Base-by-base conservation (phyloP, 2,888 invertebrate genomes). In the Drosophila ustulata region DNA sequence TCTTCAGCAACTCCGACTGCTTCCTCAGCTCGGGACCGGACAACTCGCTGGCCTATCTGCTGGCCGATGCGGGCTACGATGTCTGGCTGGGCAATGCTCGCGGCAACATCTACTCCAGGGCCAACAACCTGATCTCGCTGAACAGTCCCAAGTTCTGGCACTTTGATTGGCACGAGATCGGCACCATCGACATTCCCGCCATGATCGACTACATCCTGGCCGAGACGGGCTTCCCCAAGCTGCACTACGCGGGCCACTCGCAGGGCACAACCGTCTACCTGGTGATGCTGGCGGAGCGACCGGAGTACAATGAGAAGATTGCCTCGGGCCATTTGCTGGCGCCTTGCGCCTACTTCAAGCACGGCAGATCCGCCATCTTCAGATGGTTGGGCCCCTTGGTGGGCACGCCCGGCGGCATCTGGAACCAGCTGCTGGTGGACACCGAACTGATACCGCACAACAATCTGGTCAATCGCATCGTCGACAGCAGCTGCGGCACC, bases 161-260 rank as follows among this genome's bases (percentile, higher is more conserved):
- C 37, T 92, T 92, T 56, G 97, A 97, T 80, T 98, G 96, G 94
- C 97, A 98, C 89, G 97, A 99, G 92, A 96, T 98, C 93, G 98
- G 96, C 1, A 92, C 94, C 46, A 94, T 96, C 89, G 92, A 92
- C 66, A 58, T 92, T 6, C 78, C 92, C 0, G 75, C 90, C 8
- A 90, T 91, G 86, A 86, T 92, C 28, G 91, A 92, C 63, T 90
- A 80, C 30, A 88, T 92, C 3, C 51, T 87, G 11, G 57, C 61
- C 0, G 3, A 49, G 3, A 91, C 89, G 0, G 70, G 71, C 3
- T 59, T 66, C 18, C 0, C 25, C 0, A 52, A 85, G 37, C 9
- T 92, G 3, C 90, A 91, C 64, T 92, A 91, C 59, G 83, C 76
- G 9, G 91, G 91, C 0, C 92, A 92, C 63, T 92, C 92, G 0